Evolutionary conservation across 92 coral and sea anemone species (phyloP), one percentile per base, ranked within the genome.

Genomic region (Zoanthus gigantus): DNA sequence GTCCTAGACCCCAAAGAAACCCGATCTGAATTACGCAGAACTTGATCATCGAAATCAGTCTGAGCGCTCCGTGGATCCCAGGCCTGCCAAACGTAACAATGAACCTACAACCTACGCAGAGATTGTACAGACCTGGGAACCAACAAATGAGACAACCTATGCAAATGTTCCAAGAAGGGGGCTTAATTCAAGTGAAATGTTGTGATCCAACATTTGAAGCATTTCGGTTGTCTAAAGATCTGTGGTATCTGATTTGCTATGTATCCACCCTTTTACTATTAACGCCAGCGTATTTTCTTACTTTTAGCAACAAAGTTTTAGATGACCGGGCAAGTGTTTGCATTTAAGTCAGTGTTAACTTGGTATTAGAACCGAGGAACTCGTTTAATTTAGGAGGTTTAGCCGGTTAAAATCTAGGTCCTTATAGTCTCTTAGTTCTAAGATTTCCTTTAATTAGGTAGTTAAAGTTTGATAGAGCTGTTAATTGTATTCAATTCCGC

Each of bases 71-170:
- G 85, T 81, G 34, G 85, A 81, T 71, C 46, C 42, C 9, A 66
- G 46, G 29, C 75, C 85, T 3, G n/a, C 47, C 31, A 28, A 44
- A 54, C 74, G 85, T 2, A 66, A 4, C 18, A 68, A 18, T 14
- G 85, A 81, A 63, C 85, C 85, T 5, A 81, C 85, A 56, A 66
- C 75, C 23, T 81, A 81, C 85, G 85, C 85, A 9, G 85, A 81
- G 58, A 81, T 81, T 44, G 85, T 81, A 7, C 76, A 81, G 75
- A 81, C 85, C 61, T 81, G 85, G 85, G 85, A 81, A 18, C 85
- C 85, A 60, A 65, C 74, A 57, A 50, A 50, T 48, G 75, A 81
- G 31, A 50, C 13, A 10, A 66, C 85, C 42, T 66, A 81, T 50
- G 57, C 85, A 15, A 81, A 81, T 48, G 75, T 81, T 37, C 46